Evolutionary conservation across 2,797 vertebrate genomes (phyloP).

Genomic region (Takifugu rubripes): DNA sequence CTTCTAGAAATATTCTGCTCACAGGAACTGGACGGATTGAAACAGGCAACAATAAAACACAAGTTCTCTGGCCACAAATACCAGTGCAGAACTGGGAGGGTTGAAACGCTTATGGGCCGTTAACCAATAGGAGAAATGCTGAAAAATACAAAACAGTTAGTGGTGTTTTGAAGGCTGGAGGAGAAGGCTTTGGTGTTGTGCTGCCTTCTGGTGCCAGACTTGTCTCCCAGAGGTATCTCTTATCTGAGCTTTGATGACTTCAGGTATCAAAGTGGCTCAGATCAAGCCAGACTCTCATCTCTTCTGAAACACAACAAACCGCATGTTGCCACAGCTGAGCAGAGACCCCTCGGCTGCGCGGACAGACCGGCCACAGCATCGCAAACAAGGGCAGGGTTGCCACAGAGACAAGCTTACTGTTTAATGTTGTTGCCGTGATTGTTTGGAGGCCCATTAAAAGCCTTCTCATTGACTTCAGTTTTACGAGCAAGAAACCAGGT

Average conservation of each 20-base stretch:
- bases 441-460: slow-evolving; percentile 51
- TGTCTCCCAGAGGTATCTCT: slow-evolving; percentile 2
- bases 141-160: neutral
- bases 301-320: neutral
- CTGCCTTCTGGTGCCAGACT: too few species aligned
- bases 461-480: slow-evolving; percentile 47
- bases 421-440: slow-evolving; percentile 29
- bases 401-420: slow-evolving; percentile 34
- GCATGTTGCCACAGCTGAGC: neutral
- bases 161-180: too few species aligned
- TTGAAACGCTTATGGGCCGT: neutral
- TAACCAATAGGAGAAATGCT: neutral
- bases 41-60: neutral
- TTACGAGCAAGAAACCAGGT: slow-evolving; percentile 56
- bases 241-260: slow-evolving; percentile 10
- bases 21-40: neutral
- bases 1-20: neutral
- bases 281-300: slow-evolving; percentile 8
- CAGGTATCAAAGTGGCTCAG: slow-evolving; percentile 31
- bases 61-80: neutral
- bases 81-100: neutral
- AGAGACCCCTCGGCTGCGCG: neutral
- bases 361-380: neutral
- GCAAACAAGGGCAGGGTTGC: slow-evolving; percentile 25
- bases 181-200: too few species aligned